phyloP scores from a whole-genome alignment of 1,140 invertebrate species.

The Agraylea sexmaculata region DNA sequence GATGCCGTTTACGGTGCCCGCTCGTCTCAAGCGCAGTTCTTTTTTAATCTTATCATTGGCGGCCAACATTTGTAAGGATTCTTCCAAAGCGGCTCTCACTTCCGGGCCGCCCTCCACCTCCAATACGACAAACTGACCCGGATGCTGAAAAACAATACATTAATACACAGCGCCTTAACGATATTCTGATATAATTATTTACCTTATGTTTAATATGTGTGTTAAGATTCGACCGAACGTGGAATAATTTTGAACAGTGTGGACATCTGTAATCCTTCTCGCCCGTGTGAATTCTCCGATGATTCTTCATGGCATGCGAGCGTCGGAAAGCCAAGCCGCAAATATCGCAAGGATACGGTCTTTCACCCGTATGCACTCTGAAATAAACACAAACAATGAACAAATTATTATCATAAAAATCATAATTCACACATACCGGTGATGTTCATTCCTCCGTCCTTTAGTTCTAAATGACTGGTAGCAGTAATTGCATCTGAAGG shows the following conservation, averaged over 20 bases:
- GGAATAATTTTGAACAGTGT: constrained; percentile 29
- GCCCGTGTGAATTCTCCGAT: constrained; percentile 32
- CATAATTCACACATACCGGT: constrained; percentile 12
- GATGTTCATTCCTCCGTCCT: constrained; percentile 19
- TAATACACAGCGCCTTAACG: no score
- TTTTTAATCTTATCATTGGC: not conserved
- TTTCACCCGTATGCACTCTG: constrained; percentile 44
- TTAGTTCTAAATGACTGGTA: constrained; percentile 26
- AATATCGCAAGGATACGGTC: constrained; percentile 47
- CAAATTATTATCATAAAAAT: not conserved
- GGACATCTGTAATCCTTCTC: constrained; percentile 28
- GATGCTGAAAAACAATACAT: constrained; percentile 12
- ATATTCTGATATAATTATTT: constrained; percentile 1
- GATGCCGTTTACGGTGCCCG: not conserved
- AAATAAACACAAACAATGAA: not conserved
- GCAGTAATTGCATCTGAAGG: constrained; percentile 31
- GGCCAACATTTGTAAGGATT: constrained; percentile 10
- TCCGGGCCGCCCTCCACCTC: constrained; percentile 14
- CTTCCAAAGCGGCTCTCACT: constrained; percentile 13
- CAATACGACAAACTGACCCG: constrained; percentile 14
- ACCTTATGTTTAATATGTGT: constrained; percentile 19
- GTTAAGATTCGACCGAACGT: constrained; percentile 18
- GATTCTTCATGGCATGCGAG: constrained; percentile 41
- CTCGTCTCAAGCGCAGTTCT: not conserved
- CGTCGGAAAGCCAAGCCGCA: constrained; percentile 38